Evolutionary conservation across 2,888 invertebrate genomes (phyloP), one percentile per base, ranked within the genome.

Genomic region (Nomada ferruginata): DNA sequence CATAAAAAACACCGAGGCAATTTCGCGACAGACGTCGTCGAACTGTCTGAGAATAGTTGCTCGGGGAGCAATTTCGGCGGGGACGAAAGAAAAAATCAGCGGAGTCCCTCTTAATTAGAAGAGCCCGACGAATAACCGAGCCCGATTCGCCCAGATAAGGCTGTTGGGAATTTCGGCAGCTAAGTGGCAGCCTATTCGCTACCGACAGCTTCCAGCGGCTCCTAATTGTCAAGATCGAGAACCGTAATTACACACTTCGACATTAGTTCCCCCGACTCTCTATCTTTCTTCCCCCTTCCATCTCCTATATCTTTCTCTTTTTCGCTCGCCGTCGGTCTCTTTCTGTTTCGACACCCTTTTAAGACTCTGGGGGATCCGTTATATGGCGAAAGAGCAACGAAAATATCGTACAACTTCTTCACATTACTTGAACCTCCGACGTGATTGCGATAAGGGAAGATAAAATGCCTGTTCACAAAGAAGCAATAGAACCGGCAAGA

Each of bases 151-250:
- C 75, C 84, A 89, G 91, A 91, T 92, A 91, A 90, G 85, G 79
- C 83, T 73, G 85, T 76, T 77, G 85, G 79, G 85, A 87, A 83
- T 84, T 83, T 83, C 85, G 77, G 84, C 83, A 86, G 89, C 86
- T 89, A 86, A 91, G 88, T 89, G 90, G 87, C 72, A 70, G 84
- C 88, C 87, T 85, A 90, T 90, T 89, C 88, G 91, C 91, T 91
- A 90, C 91, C 86, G 89, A 89, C 88, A 84, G 86, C 85, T 89
- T 61, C 85, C 81, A 86, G 83, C 79, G 87, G 87, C 85, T 89
- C 90, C 90, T 91, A 91, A 92, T 92, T 92, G 91, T 91, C 90
- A 91, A 91, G 91, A 92, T 92, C 90, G 90, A 90, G 89, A 89
- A 89, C 85, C 90, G 85, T 90, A 89, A 90, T 90, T 90, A 91